Conservation (phyloP, 2,113 vertebrate species). For the Climacteris rufus region DNA sequence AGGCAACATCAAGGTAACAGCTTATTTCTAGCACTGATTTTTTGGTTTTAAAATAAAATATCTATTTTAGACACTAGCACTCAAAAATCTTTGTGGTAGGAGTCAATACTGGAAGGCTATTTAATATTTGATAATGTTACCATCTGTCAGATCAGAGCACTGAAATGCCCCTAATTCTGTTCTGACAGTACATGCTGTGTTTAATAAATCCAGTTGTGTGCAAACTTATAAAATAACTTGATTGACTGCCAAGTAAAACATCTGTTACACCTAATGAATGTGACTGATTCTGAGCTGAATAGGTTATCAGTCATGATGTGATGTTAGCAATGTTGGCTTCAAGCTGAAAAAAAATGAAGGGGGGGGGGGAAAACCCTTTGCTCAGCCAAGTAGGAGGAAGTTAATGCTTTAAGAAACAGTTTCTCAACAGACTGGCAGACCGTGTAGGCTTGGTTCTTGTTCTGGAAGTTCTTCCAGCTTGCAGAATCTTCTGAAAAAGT, state of each 20-base stretch:
- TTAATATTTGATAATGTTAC: not conserved
- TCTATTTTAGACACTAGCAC: not conserved
- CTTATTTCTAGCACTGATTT: not conserved
- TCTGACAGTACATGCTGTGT: not conserved
- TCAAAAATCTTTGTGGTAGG: not conserved
- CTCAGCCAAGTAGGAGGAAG: not conserved
- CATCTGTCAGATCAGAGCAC: not conserved
- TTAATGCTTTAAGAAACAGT: not conserved
- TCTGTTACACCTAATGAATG: not conserved
- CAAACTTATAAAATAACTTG: not conserved
- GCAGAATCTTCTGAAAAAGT: not conserved
- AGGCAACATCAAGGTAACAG: constrained; percentile 93
- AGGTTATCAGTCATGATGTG: not conserved
- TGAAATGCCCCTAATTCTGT: not conserved
- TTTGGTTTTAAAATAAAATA: not conserved
- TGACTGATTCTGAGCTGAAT: not conserved
- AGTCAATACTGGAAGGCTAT: not conserved
- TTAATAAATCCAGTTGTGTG: not conserved
- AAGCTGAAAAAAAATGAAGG: not conserved
- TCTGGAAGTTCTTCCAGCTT: not conserved
- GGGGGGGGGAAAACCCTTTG: not conserved
- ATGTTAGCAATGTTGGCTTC: not conserved
- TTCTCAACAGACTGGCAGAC: not conserved
- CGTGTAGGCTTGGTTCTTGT: not conserved
- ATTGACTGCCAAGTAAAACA: not conserved